Base-by-base conservation (phyloP, 2,113 vertebrate species). In the Neoarius graeffei region DNA sequence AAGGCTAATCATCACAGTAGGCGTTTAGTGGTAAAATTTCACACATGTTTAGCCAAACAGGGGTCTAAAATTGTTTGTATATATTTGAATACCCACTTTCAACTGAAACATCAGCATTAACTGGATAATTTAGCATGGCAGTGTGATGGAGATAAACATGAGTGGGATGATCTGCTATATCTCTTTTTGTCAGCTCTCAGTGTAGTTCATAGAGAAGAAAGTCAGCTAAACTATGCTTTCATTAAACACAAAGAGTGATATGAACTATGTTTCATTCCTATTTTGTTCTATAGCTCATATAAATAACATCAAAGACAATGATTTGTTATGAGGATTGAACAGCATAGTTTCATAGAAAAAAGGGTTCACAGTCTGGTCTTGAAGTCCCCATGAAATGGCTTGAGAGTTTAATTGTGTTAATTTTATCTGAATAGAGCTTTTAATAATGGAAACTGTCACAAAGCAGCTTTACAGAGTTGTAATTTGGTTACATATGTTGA, bases 381-480 rank as follows among this genome's bases (percentile, higher is more conserved):
- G n/a, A n/a, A 79, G 14, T 23, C 8, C n/a, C 25, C 11, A 14
- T 23, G n/a, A 27, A 54, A 79, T 14, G 42, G 25, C 20, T 79
- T 79, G 23, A 79, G 25, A n/a, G 25, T 79, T 79, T 50, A 79
- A 57, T 1, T 27, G 7, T 30, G 30, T 17, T 57, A 57, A 3
- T 56, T 27, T 56, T 15, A 80, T 56, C 77, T 57, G 25, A 30
- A 57, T 80, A 17, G 25, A 5, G 13, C 3, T 48, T 20, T 74
- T 74, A 48, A 74, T 50, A 79, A 30, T 19, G 3, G 77, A 27
- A n/a, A 19, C 50, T 56, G 76, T 79, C 5, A 79, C 5, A 79
- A 56, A 56, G 76, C 76, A 79, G 50, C 23, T 79, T 77, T 77
- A 50, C 74, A 77, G 74, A 54, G 23, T 52, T 77, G 10, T 77